Conservation (phyloP, 2,113 vertebrate species). For the Motacilla alba region DNA sequence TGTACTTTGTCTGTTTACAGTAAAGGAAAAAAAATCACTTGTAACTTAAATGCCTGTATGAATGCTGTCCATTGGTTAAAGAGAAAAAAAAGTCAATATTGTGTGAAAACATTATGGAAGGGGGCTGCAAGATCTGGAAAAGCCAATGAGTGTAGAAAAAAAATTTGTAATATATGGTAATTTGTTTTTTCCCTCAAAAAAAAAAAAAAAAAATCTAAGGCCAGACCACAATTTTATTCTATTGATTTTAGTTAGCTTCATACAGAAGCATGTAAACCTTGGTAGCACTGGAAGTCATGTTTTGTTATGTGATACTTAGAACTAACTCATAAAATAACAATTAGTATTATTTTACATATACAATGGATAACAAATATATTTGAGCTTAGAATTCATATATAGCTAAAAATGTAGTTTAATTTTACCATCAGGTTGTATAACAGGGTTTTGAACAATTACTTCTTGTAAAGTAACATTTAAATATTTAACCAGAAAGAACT, state of each 20-base stretch:
- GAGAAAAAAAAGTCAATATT: not conserved
- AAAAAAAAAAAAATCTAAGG: not conserved
- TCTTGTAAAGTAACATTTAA: not conserved
- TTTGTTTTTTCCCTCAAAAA: not conserved
- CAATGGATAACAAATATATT: not conserved
- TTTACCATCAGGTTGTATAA: not conserved
- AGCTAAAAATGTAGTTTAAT: not conserved
- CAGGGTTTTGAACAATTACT: not conserved
- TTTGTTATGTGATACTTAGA: not conserved
- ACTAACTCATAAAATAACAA: not conserved
- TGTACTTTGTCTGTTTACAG: not conserved
- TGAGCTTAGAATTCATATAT: not conserved
- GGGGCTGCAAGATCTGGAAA: not conserved
- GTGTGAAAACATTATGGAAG: not conserved
- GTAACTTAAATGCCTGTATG: not conserved
- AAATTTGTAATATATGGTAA: not conserved
- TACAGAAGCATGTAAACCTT: not conserved
- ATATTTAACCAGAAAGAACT: not conserved
- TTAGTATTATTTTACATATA: not conserved
- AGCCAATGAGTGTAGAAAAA: not conserved
- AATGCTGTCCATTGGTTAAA: not conserved
- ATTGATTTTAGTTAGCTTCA: not conserved
- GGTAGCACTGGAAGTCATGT: not conserved
- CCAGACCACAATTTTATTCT: not conserved
- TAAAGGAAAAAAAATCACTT: not conserved